Evolutionary conservation across 2,888 invertebrate species (phyloP).

Genomic region (Orthonevra nobilis): DNA sequence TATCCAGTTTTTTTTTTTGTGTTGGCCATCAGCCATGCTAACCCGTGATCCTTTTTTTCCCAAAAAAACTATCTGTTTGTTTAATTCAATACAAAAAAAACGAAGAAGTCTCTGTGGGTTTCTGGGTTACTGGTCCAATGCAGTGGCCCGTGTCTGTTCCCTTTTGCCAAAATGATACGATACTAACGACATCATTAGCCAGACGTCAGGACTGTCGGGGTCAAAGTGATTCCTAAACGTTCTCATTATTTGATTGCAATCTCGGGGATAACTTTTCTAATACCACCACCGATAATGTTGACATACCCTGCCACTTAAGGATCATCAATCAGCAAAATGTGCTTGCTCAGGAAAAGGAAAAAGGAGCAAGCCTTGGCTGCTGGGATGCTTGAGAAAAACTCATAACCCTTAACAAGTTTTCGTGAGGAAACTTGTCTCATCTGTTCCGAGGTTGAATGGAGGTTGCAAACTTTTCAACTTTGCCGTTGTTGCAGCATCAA

Average conservation of each 20-base stretch:
- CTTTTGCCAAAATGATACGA: constrained; percentile 33
- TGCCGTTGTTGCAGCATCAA: constrained; percentile 49
- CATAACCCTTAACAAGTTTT: constrained; percentile 71
- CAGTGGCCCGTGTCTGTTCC: constrained; percentile 14
- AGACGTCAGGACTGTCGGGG: constrained; percentile 51
- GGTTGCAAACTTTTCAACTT: constrained; percentile 70
- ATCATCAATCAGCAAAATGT: constrained; percentile 69
- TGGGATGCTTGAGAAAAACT: constrained; percentile 62
- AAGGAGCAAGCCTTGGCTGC: no score
- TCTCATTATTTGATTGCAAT: constrained; percentile 70
- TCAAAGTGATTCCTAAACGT: constrained; percentile 67
- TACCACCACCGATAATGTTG: constrained; percentile 67
- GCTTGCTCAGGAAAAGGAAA: constrained; percentile 51
- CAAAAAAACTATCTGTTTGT: constrained; percentile 3
- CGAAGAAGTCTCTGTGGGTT: constrained; percentile 19
- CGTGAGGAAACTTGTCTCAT: constrained; percentile 63
- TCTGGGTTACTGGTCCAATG: constrained; percentile 60
- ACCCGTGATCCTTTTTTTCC: background rate
- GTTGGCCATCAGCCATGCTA: constrained; percentile 52
- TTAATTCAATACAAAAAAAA: background rate
- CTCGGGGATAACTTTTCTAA: constrained; percentile 63
- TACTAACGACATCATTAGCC: constrained; percentile 64
- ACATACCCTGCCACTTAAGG: constrained; percentile 69
- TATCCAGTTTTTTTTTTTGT: constrained; percentile 14
- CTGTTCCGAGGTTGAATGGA: constrained; percentile 70